Evolutionary conservation across 2,797 vertebrate genomes (phyloP), one percentile per base, ranked within the genome.

Genomic region (Macroramphosus scolopax): DNA sequence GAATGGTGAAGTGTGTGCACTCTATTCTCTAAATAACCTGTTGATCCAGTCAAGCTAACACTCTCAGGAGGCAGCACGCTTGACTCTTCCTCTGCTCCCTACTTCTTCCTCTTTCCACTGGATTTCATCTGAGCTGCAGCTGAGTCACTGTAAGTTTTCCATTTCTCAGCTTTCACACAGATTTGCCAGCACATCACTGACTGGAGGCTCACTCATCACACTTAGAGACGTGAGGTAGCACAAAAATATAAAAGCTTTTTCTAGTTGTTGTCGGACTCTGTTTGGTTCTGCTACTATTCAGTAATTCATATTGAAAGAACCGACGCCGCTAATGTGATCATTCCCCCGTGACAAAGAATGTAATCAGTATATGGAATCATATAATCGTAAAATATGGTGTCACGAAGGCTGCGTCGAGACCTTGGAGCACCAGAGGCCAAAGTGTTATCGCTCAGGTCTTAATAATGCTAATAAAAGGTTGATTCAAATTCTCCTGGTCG

Each of bases 11-110:
- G 63, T 32, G 65, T 51, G 60, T 22, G 57, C 13, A 41, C 47
- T 44, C 79, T 71, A 56, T 81, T 84, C 82, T 84, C 78, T 72
- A 77, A 77, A 84, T 83, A 86, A 87, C 86, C 81, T 86, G 84
- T 82, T 77, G 81, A 72, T 68, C 82, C 77, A 75, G 85, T 85
- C 81, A 47, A 20, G 47, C 66, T 61, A 0, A 60, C 35, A 25
- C 56, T 72, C 60, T 63, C 31, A 30, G 49, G 53, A n/a, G 57
- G 63, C 45, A 24, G 50, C 57, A 9, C 29, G 20, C 49, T 55
- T 16, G 5, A 6, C 34, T 48, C 38, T 61, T 46, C 52, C n/a
- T n/a, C n/a, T n/a, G n/a, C n/a, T n/a, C n/a, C n/a, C n/a, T n/a
- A n/a, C n/a, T n/a, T n/a, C n/a, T n/a, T n/a, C n/a, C 37, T 51